phyloP scores from a whole-genome alignment of 2,113 vertebrate species.

The Gallinago jamesoni region DNA sequence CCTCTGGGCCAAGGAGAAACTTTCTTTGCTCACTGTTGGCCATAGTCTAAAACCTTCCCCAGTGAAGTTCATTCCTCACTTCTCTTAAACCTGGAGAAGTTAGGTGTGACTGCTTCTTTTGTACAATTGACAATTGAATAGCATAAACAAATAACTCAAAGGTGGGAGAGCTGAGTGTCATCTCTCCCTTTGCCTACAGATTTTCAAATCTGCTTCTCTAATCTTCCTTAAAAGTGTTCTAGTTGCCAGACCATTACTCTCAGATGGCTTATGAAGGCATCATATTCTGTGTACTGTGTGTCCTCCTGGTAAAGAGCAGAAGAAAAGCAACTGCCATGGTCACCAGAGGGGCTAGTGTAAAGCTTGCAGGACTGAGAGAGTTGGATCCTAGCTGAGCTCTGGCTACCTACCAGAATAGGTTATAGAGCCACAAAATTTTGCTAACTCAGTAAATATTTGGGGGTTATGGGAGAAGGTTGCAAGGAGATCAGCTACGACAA shows the following conservation, averaged over 20 bases:
- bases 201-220: background rate
- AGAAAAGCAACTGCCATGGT: background rate
- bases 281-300: background rate
- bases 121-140: accelerated
- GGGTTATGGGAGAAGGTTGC: background rate
- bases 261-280: background rate
- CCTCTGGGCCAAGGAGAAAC: background rate
- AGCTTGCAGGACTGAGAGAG: background rate
- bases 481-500: background rate
- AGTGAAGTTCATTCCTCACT: background rate
- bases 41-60: background rate
- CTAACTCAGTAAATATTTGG: background rate
- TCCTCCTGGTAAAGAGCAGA: background rate
- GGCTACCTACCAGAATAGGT: background rate
- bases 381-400: background rate
- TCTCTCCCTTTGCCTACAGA: background rate
- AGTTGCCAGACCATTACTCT: background rate
- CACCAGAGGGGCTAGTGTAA: background rate
- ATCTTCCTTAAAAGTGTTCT: background rate
- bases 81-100: background rate
- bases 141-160: background rate
- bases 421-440: background rate
- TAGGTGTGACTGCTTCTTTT: background rate
- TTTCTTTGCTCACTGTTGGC: background rate
- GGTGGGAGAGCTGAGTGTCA: background rate